Percentiles rank a stretch among this genome's conserved stretches.
Evolutionary conservation across 2,797 vertebrate genomes (phyloP).

Genomic region (Coregonus sp.): DNA sequence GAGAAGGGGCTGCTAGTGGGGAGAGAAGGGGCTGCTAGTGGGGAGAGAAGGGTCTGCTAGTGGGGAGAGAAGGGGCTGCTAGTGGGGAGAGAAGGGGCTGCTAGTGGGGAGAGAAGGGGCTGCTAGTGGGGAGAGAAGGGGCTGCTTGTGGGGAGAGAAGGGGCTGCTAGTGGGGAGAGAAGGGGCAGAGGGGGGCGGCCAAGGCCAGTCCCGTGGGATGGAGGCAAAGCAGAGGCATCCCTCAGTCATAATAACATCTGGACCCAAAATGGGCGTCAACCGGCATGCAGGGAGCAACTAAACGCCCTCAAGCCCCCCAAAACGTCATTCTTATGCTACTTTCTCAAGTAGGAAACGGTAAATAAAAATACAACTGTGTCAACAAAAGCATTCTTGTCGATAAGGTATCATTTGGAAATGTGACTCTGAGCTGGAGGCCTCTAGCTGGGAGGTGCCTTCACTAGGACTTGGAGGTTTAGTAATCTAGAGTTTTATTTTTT

Average conservation of each 20-base stretch:
- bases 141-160: too few relatives aligned
- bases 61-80: too few relatives aligned
- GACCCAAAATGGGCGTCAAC: slow-evolving; percentile 45
- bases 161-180: too few relatives aligned
- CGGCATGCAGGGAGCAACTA: slow-evolving; percentile 40
- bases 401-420: slow-evolving; percentile 46
- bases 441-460: slow-evolving; percentile 17
- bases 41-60: too few relatives aligned
- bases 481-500: slow-evolving; percentile 41
- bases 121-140: too few relatives aligned
- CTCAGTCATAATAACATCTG: slow-evolving; percentile 60
- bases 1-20: too few relatives aligned
- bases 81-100: too few relatives aligned
- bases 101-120: too few relatives aligned
- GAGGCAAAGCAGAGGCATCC: slow-evolving; percentile 27
- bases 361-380: slow-evolving; percentile 58
- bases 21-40: too few relatives aligned
- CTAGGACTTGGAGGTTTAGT: slow-evolving; percentile 36
- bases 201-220: slow-evolving; percentile 58
- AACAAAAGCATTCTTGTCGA: slow-evolving; percentile 35
- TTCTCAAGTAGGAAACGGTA: slow-evolving; percentile 35
- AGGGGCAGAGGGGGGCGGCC: slow-evolving; percentile 19
- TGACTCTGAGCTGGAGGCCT: slow-evolving; percentile 58
- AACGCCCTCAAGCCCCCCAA: slow-evolving; percentile 21
- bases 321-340: slow-evolving; percentile 45